Evolutionary conservation across 1,140 invertebrate species (phyloP).

Genomic region (Maniola jurtina): DNA sequence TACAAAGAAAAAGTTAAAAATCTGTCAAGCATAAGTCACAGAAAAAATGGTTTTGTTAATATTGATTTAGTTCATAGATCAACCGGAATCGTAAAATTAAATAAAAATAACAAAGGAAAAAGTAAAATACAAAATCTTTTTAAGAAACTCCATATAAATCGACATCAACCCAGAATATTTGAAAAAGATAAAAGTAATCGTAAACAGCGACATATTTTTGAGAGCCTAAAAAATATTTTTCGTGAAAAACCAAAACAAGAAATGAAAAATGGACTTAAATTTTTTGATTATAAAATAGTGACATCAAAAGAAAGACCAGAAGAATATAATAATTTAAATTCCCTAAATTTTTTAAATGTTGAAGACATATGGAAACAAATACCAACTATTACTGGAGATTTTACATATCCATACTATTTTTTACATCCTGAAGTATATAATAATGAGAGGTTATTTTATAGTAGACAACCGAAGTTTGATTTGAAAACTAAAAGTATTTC

Average conservation of each 20-base stretch:
- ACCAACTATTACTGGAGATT: constrained; percentile 40
- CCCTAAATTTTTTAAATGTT: constrained; percentile 29
- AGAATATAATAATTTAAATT: constrained; percentile 27
- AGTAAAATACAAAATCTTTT: constrained; percentile 7
- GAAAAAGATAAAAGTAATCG: constrained; percentile 32
- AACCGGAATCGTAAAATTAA: constrained; percentile 42
- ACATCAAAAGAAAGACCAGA: constrained; percentile 1
- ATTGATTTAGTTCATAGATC: constrained; percentile 39
- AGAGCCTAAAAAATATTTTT: constrained; percentile 49
- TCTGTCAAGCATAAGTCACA: constrained; percentile 11
- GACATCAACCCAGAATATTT: constrained; percentile 31
- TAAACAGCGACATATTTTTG: constrained; percentile 48
- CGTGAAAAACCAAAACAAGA: constrained; percentile 23
- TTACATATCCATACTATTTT: constrained; percentile 4
- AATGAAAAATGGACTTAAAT: constrained; percentile 12
- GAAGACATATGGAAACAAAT: constrained; percentile 43
- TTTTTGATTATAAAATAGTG: constrained; percentile 44
- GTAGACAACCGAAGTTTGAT: not conserved
- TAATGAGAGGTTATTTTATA: not conserved
- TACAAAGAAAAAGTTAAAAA: not conserved
- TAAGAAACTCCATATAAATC: constrained; percentile 36
- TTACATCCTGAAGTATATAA: not conserved
- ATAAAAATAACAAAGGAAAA: constrained; percentile 39
- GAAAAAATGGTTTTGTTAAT: constrained; percentile 31
- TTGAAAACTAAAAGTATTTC: not conserved